Base-by-base conservation (phyloP, 2,888 invertebrate genomes). In the Alloplasta piceator region DNA sequence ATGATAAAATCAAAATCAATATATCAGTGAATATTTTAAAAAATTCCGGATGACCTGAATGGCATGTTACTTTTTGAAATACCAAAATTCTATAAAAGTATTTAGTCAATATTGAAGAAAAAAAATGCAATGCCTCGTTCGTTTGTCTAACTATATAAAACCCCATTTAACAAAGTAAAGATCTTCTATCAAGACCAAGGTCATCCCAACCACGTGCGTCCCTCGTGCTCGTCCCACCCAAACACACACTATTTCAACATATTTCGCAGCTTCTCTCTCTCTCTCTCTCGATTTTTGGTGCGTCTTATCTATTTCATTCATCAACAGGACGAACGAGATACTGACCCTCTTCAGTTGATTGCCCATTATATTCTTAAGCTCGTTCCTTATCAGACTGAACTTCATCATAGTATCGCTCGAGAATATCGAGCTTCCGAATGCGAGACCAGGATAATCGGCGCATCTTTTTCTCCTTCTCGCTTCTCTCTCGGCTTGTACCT, bases 391-490 rank as follows among this genome's bases (percentile, higher is more conserved):
- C 87, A 99, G 96, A 92, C 97, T 97, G 93, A 98, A 98, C 94
- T 98, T 98, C 97, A 99, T 98, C 96, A 98, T 96, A 7, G 98
- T 98, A 92, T 98, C 98, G 76, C 98, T 98, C 91, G 98, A 98
- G 93, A 98, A 98, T 91, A 98, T 96, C 83, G 98, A 98, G 86
- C 96, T 96, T 68, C 97, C 98, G 91, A 98, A 97, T 1, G 98
- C 98, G 78, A 98, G 93, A 39, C 98, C 98, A 0, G 98, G 98
- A 93, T 98, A 98, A 92, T 98, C 98, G 52, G 97, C 96, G 92
- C 98, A 98, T 92, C 97, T 94, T 87, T 96, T 94, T 87, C 96
- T 94, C 78, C 95, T 92, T 68, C 96, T 94, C 77, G 94, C 96
- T 90, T 97, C 97, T 82, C 97, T 94, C 90, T 96, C 98, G 41